phyloP scores from a whole-genome alignment of 2,797 vertebrate species.

The Thripadectes ignobilis region DNA sequence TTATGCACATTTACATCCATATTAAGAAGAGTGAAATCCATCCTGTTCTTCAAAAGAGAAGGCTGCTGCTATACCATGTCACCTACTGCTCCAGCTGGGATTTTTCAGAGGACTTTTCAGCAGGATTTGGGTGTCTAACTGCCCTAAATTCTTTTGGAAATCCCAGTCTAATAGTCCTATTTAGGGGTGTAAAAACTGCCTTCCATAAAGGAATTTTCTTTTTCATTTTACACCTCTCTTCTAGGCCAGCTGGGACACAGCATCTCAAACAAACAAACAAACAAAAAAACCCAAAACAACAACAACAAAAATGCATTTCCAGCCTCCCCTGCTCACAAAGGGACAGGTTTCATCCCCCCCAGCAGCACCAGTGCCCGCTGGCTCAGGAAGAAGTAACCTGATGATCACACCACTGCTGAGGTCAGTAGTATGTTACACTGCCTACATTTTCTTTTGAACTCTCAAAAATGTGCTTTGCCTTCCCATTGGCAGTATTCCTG shows the following conservation, averaged over 20 bases:
- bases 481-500: background rate
- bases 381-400: background rate
- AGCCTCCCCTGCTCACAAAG: background rate
- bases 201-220: background rate
- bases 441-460: background rate
- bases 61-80: background rate
- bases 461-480: background rate
- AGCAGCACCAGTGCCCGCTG: background rate
- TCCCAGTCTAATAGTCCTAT: background rate
- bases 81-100: background rate
- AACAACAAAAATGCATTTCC: background rate
- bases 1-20: background rate
- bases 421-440: background rate
- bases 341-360: background rate
- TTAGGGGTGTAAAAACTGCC: background rate
- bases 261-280: background rate
- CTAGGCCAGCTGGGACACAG: background rate
- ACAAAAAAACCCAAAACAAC: background rate
- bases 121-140: background rate
- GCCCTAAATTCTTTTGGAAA: background rate
- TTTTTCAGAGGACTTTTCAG: conserved; percentile 3
- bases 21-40: background rate
- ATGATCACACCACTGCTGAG: accelerated
- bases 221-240: background rate
- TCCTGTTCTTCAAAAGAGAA: background rate